These are phyloP conservation scores for Gonatopus flavifemur DNA, from an alignment of 1,140 invertebrate species.

Conservation along the genomic window DNA sequence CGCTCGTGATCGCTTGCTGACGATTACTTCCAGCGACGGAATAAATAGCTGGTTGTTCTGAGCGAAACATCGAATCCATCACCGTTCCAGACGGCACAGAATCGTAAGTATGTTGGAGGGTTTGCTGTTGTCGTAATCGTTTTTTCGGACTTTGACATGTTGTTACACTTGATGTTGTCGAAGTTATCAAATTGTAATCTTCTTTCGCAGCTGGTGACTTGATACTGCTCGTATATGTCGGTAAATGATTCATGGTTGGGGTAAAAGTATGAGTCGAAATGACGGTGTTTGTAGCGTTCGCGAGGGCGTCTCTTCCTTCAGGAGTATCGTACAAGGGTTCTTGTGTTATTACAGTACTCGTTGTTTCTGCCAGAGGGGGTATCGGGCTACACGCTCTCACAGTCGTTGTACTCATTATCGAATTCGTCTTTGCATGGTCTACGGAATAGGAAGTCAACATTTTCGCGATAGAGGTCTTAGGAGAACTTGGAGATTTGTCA, in stretches of 20 bases:
- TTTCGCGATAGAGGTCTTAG: constrained; percentile 57
- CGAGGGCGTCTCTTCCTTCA: constrained; percentile 46
- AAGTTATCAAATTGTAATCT: constrained; percentile 44
- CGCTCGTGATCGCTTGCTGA: constrained; percentile 68
- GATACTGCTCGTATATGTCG: constrained; percentile 28
- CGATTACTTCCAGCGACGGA: constrained; percentile 72
- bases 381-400: constrained; percentile 41
- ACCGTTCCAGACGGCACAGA: constrained; percentile 31
- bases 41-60: constrained; percentile 71
- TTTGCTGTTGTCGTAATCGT: constrained; percentile 42
- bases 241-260: constrained; percentile 40
- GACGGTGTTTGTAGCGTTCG: constrained; percentile 17
- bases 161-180: constrained; percentile 33
- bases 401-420: constrained; percentile 37
- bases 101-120: constrained; percentile 37
- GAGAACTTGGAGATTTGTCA: constrained; percentile 80
- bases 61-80: constrained; percentile 62
- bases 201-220: constrained; percentile 45
- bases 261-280: constrained; percentile 31
- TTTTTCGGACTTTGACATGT: constrained; percentile 47
- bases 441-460: constrained; percentile 47
- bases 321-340: constrained; percentile 54
- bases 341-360: constrained; percentile 32
- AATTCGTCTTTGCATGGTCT: constrained; percentile 37
- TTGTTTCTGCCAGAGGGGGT: constrained; percentile 41